Evolutionary conservation across 2,888 invertebrate species (phyloP).

Genomic region (Euphydryas editha): DNA sequence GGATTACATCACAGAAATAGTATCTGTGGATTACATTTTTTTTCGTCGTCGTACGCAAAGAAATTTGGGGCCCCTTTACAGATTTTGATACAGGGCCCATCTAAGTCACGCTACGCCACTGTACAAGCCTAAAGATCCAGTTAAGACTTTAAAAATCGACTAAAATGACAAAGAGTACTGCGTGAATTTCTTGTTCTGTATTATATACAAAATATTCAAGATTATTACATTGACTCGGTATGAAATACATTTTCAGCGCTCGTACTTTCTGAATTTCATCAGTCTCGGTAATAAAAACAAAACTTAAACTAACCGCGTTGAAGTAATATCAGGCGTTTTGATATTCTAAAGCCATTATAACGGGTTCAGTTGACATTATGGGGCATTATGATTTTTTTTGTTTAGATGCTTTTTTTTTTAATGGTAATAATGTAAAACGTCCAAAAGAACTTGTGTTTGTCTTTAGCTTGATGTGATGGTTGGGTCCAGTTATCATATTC

Average conservation of each 20-base stretch:
- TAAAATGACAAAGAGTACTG: background rate
- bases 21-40: too few relatives aligned
- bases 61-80: too few relatives aligned
- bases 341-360: conserved; percentile 53
- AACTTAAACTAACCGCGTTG: conserved; percentile 56
- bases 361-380: conserved; percentile 15
- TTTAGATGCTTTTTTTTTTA: background rate
- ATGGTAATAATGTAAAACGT: too few relatives aligned
- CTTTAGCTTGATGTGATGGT: too few relatives aligned
- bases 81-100: too few relatives aligned
- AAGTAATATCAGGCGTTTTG: conserved; percentile 69
- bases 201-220: background rate
- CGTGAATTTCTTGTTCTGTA: background rate
- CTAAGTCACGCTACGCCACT: too few relatives aligned
- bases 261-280: conserved; percentile 21
- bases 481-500: too few relatives aligned
- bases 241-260: conserved; percentile 17
- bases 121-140: too few relatives aligned
- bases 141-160: background rate
- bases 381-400: conserved; percentile 20
- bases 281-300: conserved; percentile 42
- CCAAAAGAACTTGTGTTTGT: too few relatives aligned
- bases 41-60: too few relatives aligned
- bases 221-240: conserved; percentile 12
- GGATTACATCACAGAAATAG: too few relatives aligned